Percentiles rank a stretch among this genome's conserved stretches.
Evolutionary conservation across 2,113 vertebrate genomes (phyloP).

Genomic region (Epinephelus fuscoguttatus): DNA sequence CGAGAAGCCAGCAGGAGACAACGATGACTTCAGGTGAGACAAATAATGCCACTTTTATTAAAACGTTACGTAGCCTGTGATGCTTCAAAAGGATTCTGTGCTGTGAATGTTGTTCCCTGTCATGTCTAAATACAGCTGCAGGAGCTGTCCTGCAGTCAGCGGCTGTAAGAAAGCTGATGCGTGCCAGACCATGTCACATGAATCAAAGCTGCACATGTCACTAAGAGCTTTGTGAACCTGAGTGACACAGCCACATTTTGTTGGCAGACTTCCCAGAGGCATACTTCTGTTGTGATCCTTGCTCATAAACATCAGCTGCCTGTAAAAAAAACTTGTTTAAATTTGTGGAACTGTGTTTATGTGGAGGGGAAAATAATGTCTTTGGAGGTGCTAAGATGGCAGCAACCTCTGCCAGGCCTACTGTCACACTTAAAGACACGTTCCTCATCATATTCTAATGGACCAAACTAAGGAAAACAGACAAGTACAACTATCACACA

Average conservation of each 20-base stretch:
- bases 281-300: constrained; percentile 13
- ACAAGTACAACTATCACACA: too few relatives aligned
- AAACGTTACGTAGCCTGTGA: neutral
- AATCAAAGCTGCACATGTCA: constrained; percentile 59
- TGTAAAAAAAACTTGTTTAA: constrained; percentile 11
- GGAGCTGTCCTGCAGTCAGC: constrained; percentile 31
- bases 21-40: constrained; percentile 83
- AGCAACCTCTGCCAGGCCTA: neutral
- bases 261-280: constrained; percentile 56
- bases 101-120: neutral
- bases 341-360: constrained; percentile 1
- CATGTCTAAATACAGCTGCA: constrained; percentile 33
- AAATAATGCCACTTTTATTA: neutral
- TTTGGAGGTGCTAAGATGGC: neutral
- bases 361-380: neutral
- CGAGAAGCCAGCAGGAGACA: constrained; percentile 61
- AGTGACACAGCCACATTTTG: constrained; percentile 32
- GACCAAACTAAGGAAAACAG: neutral
- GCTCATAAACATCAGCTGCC: constrained; percentile 20
- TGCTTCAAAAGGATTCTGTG: neutral
- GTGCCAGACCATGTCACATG: constrained; percentile 45
- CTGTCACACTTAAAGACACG: neutral
- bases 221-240: constrained; percentile 54
- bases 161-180: constrained; percentile 25
- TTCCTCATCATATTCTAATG: neutral